A percentile compares a stretch with the other conserved stretches of the same genome.
Conservation (phyloP, 30 jellyfish, hydroid and myxozoan species). For the Clytia hemisphaerica region DNA sequence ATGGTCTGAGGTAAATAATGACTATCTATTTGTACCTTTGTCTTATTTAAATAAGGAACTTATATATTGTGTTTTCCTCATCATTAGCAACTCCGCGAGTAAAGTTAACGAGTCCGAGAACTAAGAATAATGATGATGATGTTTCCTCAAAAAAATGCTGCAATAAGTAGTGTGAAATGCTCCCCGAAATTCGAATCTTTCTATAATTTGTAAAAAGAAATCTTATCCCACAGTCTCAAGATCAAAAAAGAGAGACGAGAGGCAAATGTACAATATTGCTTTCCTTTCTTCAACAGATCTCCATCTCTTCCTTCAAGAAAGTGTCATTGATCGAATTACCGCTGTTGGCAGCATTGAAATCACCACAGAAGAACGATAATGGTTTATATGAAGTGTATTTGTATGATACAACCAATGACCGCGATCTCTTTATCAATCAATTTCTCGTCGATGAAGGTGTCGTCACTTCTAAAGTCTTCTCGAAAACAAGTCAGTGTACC, state of each 20-base stretch:
- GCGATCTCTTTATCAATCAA: conserved; percentile 54
- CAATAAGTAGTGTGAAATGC: too few relatives aligned
- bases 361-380: conserved; percentile 19
- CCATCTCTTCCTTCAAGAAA: conserved; percentile 34
- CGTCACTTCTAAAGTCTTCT: conserved; percentile 55
- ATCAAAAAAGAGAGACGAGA: background rate
- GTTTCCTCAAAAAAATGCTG: too few relatives aligned
- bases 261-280: background rate
- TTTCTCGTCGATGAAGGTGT: conserved; percentile 63
- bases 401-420: conserved; percentile 65
- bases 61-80: too few relatives aligned
- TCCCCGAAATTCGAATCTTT: too few relatives aligned
- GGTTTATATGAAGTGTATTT: conserved; percentile 60
- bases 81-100: too few relatives aligned
- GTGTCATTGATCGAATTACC: conserved; percentile 52
- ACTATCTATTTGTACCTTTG: too few relatives aligned
- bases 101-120: too few relatives aligned
- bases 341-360: conserved; percentile 58
- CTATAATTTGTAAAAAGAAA: too few relatives aligned
- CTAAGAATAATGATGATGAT: too few relatives aligned
- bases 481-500: conserved; percentile 41
- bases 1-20: too few relatives aligned
- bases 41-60: too few relatives aligned
- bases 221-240: background rate
- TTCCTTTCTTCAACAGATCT: background rate